These are phyloP conservation scores for Rhipidura dahli DNA, from an alignment of 2,113 vertebrate species.

Conservation along the genomic window DNA sequence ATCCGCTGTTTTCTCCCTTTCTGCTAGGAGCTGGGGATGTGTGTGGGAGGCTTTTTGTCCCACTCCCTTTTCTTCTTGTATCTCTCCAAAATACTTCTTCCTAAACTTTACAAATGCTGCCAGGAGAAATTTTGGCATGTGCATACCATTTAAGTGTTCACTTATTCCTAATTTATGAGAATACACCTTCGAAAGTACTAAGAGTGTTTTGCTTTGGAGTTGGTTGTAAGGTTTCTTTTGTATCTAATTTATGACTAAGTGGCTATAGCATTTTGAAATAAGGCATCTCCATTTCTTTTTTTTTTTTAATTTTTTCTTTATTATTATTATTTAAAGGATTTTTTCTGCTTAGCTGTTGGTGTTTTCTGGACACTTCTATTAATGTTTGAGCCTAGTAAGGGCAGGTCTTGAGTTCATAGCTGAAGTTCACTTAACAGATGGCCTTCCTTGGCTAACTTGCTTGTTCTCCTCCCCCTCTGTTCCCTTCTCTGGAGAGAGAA, in stretches of 20 bases:
- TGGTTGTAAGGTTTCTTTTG: background rate
- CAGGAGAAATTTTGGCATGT: slow-evolving; percentile 12
- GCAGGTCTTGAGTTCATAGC: slow-evolving; percentile 35
- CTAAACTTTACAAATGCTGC: slow-evolving; percentile 11
- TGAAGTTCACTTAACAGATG: slow-evolving; percentile 45
- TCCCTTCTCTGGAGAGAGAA: background rate
- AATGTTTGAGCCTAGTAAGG: background rate
- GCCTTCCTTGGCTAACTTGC: slow-evolving; percentile 36
- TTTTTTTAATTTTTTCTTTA: no score
- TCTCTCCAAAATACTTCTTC: slow-evolving; percentile 1
- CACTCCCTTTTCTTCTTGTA: background rate
- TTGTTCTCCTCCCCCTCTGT: slow-evolving; percentile 36
- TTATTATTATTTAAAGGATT: background rate
- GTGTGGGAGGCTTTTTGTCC: background rate
- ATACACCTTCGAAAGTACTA: background rate
- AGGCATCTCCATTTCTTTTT: background rate
- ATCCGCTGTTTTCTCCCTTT: background rate
- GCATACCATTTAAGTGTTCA: background rate
- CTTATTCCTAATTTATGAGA: background rate
- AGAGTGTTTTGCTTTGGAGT: background rate
- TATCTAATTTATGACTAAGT: background rate
- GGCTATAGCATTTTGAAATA: background rate
- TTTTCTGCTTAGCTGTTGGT: background rate
- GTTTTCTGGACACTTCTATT: slow-evolving; percentile 2
- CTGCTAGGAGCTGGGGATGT: background rate